Evolutionary conservation across 2,797 vertebrate species (phyloP), one percentile per base, ranked within the genome.

Genomic region (Ciconia nigra): DNA sequence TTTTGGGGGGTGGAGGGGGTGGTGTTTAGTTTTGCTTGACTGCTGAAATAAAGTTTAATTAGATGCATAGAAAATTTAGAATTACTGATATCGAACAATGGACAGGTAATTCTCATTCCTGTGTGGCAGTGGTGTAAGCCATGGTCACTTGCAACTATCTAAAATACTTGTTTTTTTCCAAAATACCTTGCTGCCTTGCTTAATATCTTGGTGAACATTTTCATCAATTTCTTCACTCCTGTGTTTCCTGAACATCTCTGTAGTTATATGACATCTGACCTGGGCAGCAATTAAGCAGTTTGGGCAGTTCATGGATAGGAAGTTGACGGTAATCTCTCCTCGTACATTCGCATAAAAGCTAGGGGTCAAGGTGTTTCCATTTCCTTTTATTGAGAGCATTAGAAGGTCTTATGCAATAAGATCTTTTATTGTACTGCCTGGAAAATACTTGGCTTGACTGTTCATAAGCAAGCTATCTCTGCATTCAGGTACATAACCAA

Each of bases 1-100:
- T 35, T 29, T 35, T 13, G 9, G 17, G 10, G 10, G 6, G 13
- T n/a, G 9, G 3, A 6, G 1, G 2, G 3, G 1, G 6, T 39
- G 19, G 22, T 52, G 15, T 42, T 93, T 42, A 58, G 19, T 79
- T 91, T 77, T 62, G 21, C 63, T 82, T 87, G 51, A 59, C 12
- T 42, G 31, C 7, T 70, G 33, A 93, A 87, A 65, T 61, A 26
- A 87, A 79, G 5, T 51, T 82, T 52, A 69, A 37, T 54, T 80
- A 70, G 42, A 29, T 49, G 31, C 8, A 25, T 14, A 77, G n/a
- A 41, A 90, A 80, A 67, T 42, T 39, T 55, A 57, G 29, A 94
- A 41, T 46, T 65, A 20, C n/a, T 73, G 10, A 18, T 62, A n/a
- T 2, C 2, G 1, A 87, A 29, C 41, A 76, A 9, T 4, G 7